Base-by-base conservation (phyloP, 1,140 invertebrate species). In the Drosophila tristis region DNA sequence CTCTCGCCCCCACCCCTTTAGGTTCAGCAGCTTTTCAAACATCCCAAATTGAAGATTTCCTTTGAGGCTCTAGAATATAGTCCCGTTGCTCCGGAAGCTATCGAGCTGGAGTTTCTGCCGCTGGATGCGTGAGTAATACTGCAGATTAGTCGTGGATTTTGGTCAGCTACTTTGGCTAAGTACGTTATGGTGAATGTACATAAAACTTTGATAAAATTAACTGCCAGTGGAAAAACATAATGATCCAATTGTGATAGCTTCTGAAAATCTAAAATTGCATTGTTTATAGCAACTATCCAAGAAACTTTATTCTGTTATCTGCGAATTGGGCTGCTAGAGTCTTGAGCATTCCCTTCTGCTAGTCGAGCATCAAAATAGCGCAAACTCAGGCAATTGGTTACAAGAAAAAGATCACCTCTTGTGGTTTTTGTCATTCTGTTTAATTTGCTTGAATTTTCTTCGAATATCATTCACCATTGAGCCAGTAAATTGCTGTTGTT, bases 401-500 rank as follows among this genome's bases (percentile, higher is more conserved):
- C 29, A 9, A 31, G 2, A 31, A 35, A 39, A 39, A 11, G 11
- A 39, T 11, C 9, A 39, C 3, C 9, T 39, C 35, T 39, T 11
- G 63, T 45, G 39, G 42, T 73, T 51, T 79, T 62, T 60, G 35
- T 71, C 42, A 54, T 55, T 66, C 39, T 65, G 39, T 80, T 87
- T 86, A 80, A 74, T 81, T 87, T 74, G 5, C 31, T 70, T 51
- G 26, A 78, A 48, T 65, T 62, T 70, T 67, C 57, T 29, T 49
- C 60, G 60, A 62, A 64, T 67, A 72, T 84, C 65, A 68, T 76
- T 79, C 60, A 51, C 72, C 80, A 53, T 60, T 68, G 66, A 67
- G 75, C 55, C 75, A 76, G 29, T 23, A 56, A 65, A 42, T 51
- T 78, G 45, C 47, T 51, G 29, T 47, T 54, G 48, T 42, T 44